Percentiles rank a stretch among this genome's conserved stretches.
These are phyloP conservation scores for Epinotia ramella DNA, from an alignment of 2,888 invertebrate genomes.

Conservation along the genomic window DNA sequence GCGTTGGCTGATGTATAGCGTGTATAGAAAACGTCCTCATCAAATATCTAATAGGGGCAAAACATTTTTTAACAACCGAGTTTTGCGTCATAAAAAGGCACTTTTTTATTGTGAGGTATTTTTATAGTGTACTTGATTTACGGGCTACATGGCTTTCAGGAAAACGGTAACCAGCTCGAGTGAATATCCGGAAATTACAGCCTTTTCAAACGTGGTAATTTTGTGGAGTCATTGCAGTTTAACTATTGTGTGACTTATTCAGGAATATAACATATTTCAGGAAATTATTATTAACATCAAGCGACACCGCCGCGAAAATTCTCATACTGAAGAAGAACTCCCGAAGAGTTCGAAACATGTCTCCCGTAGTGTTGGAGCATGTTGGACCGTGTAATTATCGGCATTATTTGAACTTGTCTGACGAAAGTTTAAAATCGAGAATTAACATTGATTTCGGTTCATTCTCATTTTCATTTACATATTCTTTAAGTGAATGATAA, in stretches of 20 bases:
- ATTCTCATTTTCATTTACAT: too few relatives aligned
- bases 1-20: constrained; percentile 4
- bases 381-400: too few relatives aligned
- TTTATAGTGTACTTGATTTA: constrained; percentile 29
- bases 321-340: too few relatives aligned
- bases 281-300: too few relatives aligned
- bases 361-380: too few relatives aligned
- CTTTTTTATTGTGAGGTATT: constrained; percentile 26
- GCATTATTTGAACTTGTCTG: too few relatives aligned
- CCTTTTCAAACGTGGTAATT: constrained; percentile 12
- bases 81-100: constrained; percentile 16
- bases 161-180: not conserved
- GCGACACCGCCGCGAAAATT: too few relatives aligned
- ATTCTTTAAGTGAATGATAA: too few relatives aligned
- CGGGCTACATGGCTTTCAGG: not conserved
- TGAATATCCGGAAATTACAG: constrained; percentile 12
- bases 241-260: not conserved
- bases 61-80: constrained; percentile 16
- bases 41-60: not conserved
- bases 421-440: too few relatives aligned
- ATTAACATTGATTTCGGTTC: too few relatives aligned
- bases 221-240: not conserved
- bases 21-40: not conserved
- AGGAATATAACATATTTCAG: too few relatives aligned
- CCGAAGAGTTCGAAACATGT: too few relatives aligned